Evolutionary conservation across 2,888 invertebrate genomes (phyloP).

Genomic region (Tupiocoris notatus): DNA sequence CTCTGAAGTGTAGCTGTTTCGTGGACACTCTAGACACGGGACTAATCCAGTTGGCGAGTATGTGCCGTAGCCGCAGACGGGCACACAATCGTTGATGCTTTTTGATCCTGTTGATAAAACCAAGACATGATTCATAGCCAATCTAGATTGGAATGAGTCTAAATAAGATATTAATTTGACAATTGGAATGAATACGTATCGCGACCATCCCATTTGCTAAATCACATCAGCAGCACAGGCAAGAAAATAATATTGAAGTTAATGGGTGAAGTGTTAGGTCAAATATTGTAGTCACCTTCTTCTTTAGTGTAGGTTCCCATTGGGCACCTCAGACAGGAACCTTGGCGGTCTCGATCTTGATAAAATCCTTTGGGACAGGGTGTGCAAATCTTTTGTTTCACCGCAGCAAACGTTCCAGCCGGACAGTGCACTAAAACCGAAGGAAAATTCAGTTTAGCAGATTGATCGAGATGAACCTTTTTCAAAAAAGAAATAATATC

Average conservation of each 20-base stretch:
- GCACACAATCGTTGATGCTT: slow-evolving; percentile 79
- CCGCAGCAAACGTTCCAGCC: slow-evolving; percentile 89
- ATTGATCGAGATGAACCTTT: too few species aligned
- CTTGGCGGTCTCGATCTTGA: slow-evolving; percentile 88
- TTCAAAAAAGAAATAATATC: too few species aligned
- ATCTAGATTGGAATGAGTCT: too few species aligned
- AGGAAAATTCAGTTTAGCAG: too few species aligned
- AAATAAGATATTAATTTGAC: too few species aligned
- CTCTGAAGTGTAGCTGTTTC: slow-evolving; percentile 84
- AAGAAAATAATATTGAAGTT: too few species aligned
- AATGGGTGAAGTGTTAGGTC: too few species aligned
- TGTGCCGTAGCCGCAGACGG: slow-evolving; percentile 94
- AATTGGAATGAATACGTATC: too few species aligned
- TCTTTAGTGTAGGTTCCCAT: slow-evolving; percentile 89
- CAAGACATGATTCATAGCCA: too few species aligned
- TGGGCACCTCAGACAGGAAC: slow-evolving; percentile 85
- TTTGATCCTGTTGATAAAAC: slow-evolving; percentile 65
- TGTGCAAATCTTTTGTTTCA: slow-evolving; percentile 86
- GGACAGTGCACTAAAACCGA: slow-evolving; percentile 83
- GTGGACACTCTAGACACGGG: slow-evolving; percentile 89
- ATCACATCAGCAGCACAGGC: too few species aligned
- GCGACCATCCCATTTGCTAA: too few species aligned
- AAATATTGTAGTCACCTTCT: slow-evolving; percentile 61
- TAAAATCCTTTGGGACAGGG: slow-evolving; percentile 90
- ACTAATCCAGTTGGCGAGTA: slow-evolving; percentile 92